Evolutionary conservation across 2,888 invertebrate species (phyloP).

Genomic region (Chrysomela aeneicollis): DNA sequence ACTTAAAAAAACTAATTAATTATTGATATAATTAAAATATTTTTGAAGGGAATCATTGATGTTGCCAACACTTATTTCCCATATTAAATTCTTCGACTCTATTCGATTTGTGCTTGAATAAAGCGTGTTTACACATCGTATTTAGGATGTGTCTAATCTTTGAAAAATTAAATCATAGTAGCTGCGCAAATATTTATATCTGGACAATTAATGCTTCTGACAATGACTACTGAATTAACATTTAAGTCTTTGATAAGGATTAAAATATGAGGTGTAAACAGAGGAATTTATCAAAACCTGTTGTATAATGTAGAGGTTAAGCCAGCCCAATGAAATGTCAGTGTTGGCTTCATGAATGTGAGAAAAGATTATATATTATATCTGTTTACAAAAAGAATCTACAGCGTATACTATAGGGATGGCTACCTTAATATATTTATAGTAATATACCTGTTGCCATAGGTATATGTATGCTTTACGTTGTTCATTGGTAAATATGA

Average conservation of each 20-base stretch:
- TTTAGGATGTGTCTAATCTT: conserved; percentile 31
- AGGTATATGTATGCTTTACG: too few relatives aligned
- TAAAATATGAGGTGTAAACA: conserved; percentile 41
- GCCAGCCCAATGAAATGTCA: conserved; percentile 31
- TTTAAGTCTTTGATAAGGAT: conserved; percentile 41
- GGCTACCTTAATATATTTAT: too few relatives aligned
- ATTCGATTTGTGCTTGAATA: neutral
- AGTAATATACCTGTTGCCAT: too few relatives aligned
- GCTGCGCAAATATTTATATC: conserved; percentile 36
- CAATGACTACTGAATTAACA: conserved; percentile 41
- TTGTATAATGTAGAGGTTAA: conserved; percentile 39
- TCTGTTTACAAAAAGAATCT: conserved; percentile 8
- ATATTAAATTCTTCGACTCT: neutral
- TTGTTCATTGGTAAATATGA: too few relatives aligned
- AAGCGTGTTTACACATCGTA: conserved; percentile 7
- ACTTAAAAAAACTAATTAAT: neutral
- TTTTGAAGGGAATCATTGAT: too few relatives aligned
- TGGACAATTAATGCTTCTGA: conserved; percentile 40
- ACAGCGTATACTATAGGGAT: too few relatives aligned
- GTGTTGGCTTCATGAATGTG: conserved; percentile 31
- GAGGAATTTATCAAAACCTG: conserved; percentile 41
- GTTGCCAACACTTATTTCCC: too few relatives aligned
- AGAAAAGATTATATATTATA: conserved; percentile 22
- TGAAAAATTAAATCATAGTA: conserved; percentile 32
- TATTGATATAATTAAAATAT: neutral